Base-by-base conservation (phyloP, 2,888 invertebrate species). In the Carcina quercana region DNA sequence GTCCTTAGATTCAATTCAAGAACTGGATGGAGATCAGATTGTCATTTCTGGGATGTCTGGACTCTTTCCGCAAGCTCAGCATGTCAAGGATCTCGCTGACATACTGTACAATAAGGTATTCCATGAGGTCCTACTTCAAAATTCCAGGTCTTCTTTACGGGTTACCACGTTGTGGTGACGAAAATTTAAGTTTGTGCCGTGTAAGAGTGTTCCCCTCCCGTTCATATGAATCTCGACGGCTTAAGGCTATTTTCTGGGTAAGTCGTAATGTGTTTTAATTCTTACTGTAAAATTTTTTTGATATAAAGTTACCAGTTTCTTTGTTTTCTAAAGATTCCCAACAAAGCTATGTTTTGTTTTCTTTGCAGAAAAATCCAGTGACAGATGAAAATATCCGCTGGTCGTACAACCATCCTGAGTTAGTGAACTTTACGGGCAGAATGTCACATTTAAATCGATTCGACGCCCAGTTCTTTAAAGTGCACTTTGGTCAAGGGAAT, bases 81-180 rank as follows among this genome's bases (percentile, higher is more conserved):
- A 51, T 25, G 37, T 55, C 25, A 53, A 56, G 20, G 66, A 65
- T 0, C 48, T 72, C 1, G 44, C 54, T 0, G 39, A 64, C 0
- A 50, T 65, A 3, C 54, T 73, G 4, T 74, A 73, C 20, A 58
- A 63, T 17, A 67, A 69, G 67, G 72, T 70, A 24, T 6, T 7
- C 19, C 19, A 8, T 2, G 19, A 7, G 19, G 19, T 19, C 8
- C 19, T 2, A 19, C 2, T 8, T 19, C 8, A 19, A 7, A 19
- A 2, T 19, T n/a, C n/a, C n/a, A n/a, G n/a, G n/a, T n/a, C n/a
- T n/a, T n/a, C n/a, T n/a, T n/a, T n/a, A n/a, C n/a, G n/a, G n/a
- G n/a, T n/a, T n/a, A n/a, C n/a, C n/a, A n/a, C n/a, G n/a, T n/a
- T n/a, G n/a, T n/a, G n/a, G n/a, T n/a, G n/a, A n/a, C n/a, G n/a